Base-by-base conservation (phyloP, 2,888 invertebrate genomes). In the Malachius bipustulatus region DNA sequence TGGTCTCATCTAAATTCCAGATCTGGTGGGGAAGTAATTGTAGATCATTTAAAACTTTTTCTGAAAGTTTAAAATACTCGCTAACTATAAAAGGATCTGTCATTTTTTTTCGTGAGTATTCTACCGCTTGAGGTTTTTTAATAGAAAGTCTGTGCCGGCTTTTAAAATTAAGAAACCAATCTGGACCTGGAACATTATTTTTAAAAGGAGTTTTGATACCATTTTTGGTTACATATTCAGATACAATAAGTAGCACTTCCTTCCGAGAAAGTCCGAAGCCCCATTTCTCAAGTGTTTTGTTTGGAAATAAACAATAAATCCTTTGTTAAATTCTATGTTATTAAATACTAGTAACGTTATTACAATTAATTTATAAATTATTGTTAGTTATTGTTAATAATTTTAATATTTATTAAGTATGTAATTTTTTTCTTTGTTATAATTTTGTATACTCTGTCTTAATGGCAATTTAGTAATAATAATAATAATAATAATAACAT, bases 51-150 rank as follows among this genome's bases (percentile, higher is more conserved):
- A 41, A 16, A 15, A 26, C 34, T 16, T 30, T 32, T 30, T 47
- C 31, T 27, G 46, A 29, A 13, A 41, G 12, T 11, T 40, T 16
- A 16, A 45, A 50, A 32, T 47, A 44, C 2, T 31, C 34, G 11
- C 40, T 29, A 11, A 48, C 42, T 8, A 42, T 34, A 35, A 49
- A 51, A 8, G 50, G 50, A 37, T 52, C 51, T 15, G 40, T 24
- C 2, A 33, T 36, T 40, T 47, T 49, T 36, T 48, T 50, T 14
- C 54, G 32, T 2, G 49, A 41, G 43, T 47, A 45, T 44, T 58
- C 56, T 4, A 57, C 50, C 14, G 45, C 41, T 48, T 59, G 52
- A 4, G 56, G 56, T 38, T 45, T 51, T 49, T 59, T 60, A 11
- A 57, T 34, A 10, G 52, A 51, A 19, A 6, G 24, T 19, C n/a